Percentiles rank a stretch among this genome's conserved stretches.
Evolutionary conservation across 2,888 invertebrate genomes (phyloP).

Genomic region (Macrosoma leucophasiata): DNA sequence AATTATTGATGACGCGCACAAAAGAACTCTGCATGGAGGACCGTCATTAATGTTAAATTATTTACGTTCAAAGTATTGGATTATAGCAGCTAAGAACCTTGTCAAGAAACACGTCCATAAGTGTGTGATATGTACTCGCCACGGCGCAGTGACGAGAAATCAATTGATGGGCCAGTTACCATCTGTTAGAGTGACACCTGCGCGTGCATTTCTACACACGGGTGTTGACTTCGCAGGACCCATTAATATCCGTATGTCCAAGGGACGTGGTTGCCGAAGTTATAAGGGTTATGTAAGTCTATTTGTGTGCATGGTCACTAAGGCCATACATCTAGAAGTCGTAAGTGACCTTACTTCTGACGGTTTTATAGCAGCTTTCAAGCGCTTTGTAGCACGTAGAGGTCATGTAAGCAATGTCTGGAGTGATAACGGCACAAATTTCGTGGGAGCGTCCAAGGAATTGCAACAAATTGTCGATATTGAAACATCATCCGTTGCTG

Average conservation of each 20-base stretch:
- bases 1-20: slow-evolving; percentile 19
- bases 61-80: not conserved
- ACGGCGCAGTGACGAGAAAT: not conserved
- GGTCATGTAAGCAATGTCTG: slow-evolving; percentile 10
- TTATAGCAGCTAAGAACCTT: not conserved
- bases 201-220: slow-evolving; percentile 6
- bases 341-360: slow-evolving; percentile 13
- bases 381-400: slow-evolving; percentile 8
- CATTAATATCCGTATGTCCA: slow-evolving; percentile 8
- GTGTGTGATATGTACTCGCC: not conserved
- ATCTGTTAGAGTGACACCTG: slow-evolving; percentile 1
- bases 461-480: not conserved
- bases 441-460: slow-evolving; percentile 6
- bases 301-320: slow-evolving; percentile 17
- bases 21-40: slow-evolving; percentile 16
- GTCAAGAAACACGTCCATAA: not conserved
- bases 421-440: slow-evolving; percentile 15
- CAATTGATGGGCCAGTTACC: slow-evolving; percentile 6
- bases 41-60: slow-evolving; percentile 15
- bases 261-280: slow-evolving; percentile 10
- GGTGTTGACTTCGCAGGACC: slow-evolving; percentile 15
- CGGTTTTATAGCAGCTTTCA: slow-evolving; percentile 15
- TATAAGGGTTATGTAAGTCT: slow-evolving; percentile 16
- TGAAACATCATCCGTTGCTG: not conserved
- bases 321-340: slow-evolving; percentile 16